phyloP scores from a whole-genome alignment of 2,113 vertebrate species.

The Peromyscus polionotus region DNA sequence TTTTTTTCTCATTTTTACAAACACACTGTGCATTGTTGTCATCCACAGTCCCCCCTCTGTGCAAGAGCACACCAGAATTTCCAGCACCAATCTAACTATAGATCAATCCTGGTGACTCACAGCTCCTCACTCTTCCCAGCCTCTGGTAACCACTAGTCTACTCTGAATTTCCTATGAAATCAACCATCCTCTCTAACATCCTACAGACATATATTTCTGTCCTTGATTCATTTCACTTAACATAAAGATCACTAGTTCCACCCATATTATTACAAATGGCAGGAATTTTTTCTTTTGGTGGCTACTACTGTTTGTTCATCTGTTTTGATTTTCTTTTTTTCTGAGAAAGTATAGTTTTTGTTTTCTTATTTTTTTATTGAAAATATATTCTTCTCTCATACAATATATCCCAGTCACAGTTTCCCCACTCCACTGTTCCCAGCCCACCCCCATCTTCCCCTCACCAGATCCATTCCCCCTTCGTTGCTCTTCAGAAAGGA shows the following conservation, averaged over 20 bases:
- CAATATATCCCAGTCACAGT: too few relatives aligned
- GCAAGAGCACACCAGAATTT: not conserved
- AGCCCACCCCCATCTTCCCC: too few relatives aligned
- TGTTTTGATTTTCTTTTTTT: too few relatives aligned
- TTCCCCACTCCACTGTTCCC: too few relatives aligned
- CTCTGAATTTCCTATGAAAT: not conserved
- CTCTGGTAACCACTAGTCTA: not conserved
- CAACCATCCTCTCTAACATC: not conserved
- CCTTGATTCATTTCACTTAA: not conserved
- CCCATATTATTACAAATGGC: not conserved
- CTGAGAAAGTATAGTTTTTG: too few relatives aligned
- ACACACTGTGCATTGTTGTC: not conserved
- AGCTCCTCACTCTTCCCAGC: not conserved
- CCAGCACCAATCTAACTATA: too few relatives aligned
- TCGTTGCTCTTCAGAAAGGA: too few relatives aligned
- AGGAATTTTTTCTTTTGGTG: not conserved
- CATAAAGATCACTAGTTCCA: not conserved
- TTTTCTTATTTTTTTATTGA: too few relatives aligned
- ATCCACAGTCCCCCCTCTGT: not conserved
- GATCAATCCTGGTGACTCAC: not conserved
- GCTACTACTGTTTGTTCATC: too few relatives aligned
- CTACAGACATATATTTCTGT: not conserved
- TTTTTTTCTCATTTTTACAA: not conserved
- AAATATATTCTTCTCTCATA: too few relatives aligned
- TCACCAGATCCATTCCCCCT: too few relatives aligned